phyloP scores from a whole-genome alignment of 1,140 invertebrate genomes.

The Aphaenogaster floridana region DNA sequence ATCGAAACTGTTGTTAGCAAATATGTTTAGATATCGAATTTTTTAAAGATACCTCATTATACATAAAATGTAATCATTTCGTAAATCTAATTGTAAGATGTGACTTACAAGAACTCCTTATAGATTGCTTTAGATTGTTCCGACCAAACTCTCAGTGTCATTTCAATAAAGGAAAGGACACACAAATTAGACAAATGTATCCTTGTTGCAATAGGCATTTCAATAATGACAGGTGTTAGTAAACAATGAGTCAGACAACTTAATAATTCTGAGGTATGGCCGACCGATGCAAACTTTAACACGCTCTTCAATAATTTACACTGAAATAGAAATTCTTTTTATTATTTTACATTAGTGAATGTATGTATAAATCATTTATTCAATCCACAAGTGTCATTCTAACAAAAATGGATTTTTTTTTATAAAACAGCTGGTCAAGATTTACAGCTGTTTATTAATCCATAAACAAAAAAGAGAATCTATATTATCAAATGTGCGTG shows the following conservation, averaged over 20 bases:
- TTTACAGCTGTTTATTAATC: too few species aligned
- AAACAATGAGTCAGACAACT: conserved; percentile 89
- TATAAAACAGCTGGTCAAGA: too few species aligned
- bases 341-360: too few species aligned
- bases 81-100: background rate
- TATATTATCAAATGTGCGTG: too few species aligned
- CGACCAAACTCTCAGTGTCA: conserved; percentile 86
- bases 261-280: conserved; percentile 90
- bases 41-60: background rate
- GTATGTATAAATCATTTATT: too few species aligned
- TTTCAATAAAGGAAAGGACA: conserved; percentile 90
- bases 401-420: too few species aligned
- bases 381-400: too few species aligned
- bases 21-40: background rate
- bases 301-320: conserved; percentile 90
- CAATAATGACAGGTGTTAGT: conserved; percentile 86
- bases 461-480: too few species aligned
- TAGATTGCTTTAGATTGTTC: conserved; percentile 83
- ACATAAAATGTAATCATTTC: conserved; percentile 8
- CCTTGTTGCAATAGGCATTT: conserved; percentile 89
- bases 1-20: background rate
- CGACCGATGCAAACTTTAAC: conserved; percentile 91
- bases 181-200: conserved; percentile 91
- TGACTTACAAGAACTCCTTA: conserved; percentile 88
- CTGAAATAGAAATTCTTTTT: conserved; percentile 81